Conservation (phyloP, 2,888 invertebrate species). For the Carabus problematicus region DNA sequence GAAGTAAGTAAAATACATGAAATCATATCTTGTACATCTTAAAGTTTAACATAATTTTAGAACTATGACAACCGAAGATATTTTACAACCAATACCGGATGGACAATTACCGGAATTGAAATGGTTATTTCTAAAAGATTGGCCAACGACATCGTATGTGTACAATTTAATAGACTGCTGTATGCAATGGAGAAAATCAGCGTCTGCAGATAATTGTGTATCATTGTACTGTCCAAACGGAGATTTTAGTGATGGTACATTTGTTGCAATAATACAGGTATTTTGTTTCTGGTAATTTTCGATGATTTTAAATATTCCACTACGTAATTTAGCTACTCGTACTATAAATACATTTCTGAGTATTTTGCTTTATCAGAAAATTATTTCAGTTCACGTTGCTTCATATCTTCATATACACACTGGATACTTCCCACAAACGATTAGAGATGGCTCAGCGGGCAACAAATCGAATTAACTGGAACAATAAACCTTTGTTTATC, state of each 20-base stretch:
- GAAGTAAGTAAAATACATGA: too few relatives aligned
- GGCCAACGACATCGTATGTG: constrained; percentile 23
- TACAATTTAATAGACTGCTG: constrained; percentile 35
- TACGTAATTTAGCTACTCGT: too few relatives aligned
- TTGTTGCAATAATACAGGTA: constrained; percentile 36
- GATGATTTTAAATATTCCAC: not conserved
- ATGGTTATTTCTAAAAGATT: constrained; percentile 24
- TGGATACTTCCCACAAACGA: constrained; percentile 12
- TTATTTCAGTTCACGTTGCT: too few relatives aligned
- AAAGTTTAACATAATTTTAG: too few relatives aligned
- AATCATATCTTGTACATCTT: too few relatives aligned
- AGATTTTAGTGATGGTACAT: constrained; percentile 30
- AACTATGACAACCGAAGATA: constrained; percentile 22
- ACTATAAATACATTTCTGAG: too few relatives aligned
- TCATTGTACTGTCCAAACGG: constrained; percentile 31
- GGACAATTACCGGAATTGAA: constrained; percentile 26
- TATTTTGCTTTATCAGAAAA: too few relatives aligned
- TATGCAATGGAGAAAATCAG: constrained; percentile 16
- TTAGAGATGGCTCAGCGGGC: constrained; percentile 21
- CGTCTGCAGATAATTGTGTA: constrained; percentile 8
- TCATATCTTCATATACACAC: constrained; percentile 29
- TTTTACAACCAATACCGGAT: constrained; percentile 34
- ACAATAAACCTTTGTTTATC: constrained; percentile 25
- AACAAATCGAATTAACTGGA: constrained; percentile 26
- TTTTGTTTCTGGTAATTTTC: not conserved